phyloP scores from a whole-genome alignment of 2,888 invertebrate genomes.

The Linyphia triangularis region DNA sequence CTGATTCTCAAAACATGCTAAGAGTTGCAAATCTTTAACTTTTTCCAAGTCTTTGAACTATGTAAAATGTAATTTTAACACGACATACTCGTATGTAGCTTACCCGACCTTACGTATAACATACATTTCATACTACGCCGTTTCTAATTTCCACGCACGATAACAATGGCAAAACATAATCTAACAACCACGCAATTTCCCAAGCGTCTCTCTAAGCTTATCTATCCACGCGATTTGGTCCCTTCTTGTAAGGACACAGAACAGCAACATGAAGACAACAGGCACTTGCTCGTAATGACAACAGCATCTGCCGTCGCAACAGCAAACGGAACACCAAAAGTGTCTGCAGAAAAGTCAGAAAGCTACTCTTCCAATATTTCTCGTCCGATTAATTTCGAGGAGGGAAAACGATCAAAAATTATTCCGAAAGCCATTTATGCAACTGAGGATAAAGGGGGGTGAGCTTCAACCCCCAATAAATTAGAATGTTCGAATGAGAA shows the following conservation, averaged over 20 bases:
- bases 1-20: no score
- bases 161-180: no score
- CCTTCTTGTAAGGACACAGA: constrained; percentile 13
- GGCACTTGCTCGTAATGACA: constrained; percentile 62
- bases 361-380: constrained; percentile 1
- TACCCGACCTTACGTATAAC: no score
- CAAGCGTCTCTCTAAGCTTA: no score
- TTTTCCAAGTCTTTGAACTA: no score
- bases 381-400: constrained; percentile 62
- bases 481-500: constrained; percentile 69
- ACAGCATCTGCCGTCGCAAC: constrained; percentile 55
- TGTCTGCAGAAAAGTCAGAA: constrained; percentile 19
- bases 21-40: no score
- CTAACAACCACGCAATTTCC: no score
- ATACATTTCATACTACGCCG: no score
- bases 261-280: constrained; percentile 53
- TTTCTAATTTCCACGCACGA: no score
- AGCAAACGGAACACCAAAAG: constrained; percentile 34
- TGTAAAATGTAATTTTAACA: no score
- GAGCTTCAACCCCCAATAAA: constrained; percentile 55
- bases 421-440: constrained; percentile 73
- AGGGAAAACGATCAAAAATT: constrained; percentile 73
- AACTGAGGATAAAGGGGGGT: not conserved
- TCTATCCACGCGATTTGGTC: no score
- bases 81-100: no score